Conservation (phyloP, 2,888 invertebrate species). For the Bombylius major region DNA sequence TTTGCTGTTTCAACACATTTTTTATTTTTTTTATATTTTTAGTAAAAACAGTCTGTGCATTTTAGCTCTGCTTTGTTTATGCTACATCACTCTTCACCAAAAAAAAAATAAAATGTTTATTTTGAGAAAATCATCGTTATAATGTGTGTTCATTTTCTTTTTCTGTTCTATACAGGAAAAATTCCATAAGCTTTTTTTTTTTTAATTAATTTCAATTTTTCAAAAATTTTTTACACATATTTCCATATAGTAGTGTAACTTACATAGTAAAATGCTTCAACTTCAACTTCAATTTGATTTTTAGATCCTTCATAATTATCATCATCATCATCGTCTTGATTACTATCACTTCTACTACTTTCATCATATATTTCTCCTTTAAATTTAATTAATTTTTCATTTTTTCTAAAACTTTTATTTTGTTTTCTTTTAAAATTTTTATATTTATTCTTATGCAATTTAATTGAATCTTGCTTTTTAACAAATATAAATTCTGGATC, state of each 20-base stretch:
- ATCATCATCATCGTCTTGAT: background rate
- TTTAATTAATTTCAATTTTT: no score
- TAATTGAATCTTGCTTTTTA: constrained; percentile 27
- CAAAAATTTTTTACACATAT: no score
- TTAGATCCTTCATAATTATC: constrained; percentile 14
- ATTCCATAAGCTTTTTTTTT: no score
- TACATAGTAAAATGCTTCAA: constrained; percentile 34
- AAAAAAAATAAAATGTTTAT: no score
- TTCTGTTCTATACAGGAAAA: no score
- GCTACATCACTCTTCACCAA: no score
- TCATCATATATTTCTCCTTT: background rate
- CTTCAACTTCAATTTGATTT: constrained; percentile 31
- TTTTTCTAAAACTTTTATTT: background rate
- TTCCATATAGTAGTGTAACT: constrained; percentile 19
- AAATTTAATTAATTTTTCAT: background rate
- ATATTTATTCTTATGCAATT: background rate
- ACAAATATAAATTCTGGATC: constrained; percentile 31
- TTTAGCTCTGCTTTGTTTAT: no score
- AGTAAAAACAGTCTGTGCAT: no score
- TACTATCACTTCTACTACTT: background rate
- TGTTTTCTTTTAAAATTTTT: background rate
- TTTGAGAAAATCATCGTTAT: no score
- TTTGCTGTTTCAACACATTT: no score
- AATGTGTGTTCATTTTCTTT: no score
- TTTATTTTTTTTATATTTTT: no score